Conservation (phyloP, 2,113 vertebrate genomes). For the Rallus limicola region DNA sequence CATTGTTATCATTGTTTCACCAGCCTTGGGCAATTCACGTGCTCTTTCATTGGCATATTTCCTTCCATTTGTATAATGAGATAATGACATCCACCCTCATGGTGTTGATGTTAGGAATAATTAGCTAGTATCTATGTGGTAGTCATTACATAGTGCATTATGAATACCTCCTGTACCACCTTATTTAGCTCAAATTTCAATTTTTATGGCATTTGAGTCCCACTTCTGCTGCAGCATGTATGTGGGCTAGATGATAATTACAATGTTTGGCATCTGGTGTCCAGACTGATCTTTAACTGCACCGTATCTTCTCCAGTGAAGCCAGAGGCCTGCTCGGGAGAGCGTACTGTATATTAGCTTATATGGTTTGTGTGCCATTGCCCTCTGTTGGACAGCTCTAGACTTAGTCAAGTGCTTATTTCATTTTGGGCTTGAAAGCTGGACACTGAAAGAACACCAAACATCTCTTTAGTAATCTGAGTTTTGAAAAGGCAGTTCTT, state of each 20-base stretch:
- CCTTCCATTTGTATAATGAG: neutral
- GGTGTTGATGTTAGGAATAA: neutral
- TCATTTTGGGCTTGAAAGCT: neutral
- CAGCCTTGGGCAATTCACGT: neutral
- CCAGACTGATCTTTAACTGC: neutral
- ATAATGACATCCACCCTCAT: neutral
- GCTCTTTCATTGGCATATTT: neutral
- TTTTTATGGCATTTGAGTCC: neutral
- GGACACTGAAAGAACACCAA: neutral
- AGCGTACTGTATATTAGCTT: neutral
- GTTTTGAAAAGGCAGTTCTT: neutral
- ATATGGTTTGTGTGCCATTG: neutral
- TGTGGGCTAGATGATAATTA: neutral
- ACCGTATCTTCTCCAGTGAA: neutral
- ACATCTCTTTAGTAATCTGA: neutral
- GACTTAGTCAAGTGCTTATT: neutral
- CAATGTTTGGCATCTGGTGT: neutral
- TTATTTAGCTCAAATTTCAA: neutral
- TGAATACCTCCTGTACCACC: neutral
- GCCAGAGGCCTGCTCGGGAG: neutral
- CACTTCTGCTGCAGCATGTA: neutral
- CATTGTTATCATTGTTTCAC: neutral
- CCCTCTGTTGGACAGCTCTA: constrained; percentile 28
- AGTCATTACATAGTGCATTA: neutral
- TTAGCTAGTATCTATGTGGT: neutral